phyloP scores from a whole-genome alignment of 2,888 invertebrate genomes.

The Polylopha cassiicola region DNA sequence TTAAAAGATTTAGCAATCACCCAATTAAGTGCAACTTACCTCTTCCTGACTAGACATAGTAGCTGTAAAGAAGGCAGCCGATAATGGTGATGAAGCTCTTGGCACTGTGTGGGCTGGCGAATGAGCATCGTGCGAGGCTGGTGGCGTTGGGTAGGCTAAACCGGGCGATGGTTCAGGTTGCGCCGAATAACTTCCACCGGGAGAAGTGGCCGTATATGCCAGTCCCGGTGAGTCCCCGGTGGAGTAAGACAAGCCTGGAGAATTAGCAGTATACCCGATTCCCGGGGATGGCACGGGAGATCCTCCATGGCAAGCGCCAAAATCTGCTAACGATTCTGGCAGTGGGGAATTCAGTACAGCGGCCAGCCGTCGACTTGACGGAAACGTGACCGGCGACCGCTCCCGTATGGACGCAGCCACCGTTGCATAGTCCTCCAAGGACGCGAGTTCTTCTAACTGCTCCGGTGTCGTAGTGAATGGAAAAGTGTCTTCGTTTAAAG shows the following conservation, averaged over 20 bases:
- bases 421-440: slow-evolving; percentile 79
- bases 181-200: slow-evolving; percentile 60
- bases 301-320: slow-evolving; percentile 85
- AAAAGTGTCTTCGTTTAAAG: slow-evolving; percentile 86
- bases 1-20: slow-evolving; percentile 1
- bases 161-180: slow-evolving; percentile 80
- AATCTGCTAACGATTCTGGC: slow-evolving; percentile 88
- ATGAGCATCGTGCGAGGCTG: slow-evolving; percentile 90
- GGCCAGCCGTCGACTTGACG: slow-evolving; percentile 84
- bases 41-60: slow-evolving; percentile 92
- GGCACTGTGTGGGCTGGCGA: slow-evolving; percentile 80
- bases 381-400: slow-evolving; percentile 75
- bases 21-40: slow-evolving; percentile 36
- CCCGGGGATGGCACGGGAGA: slow-evolving; percentile 74
- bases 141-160: slow-evolving; percentile 90
- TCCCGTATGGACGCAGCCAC: slow-evolving; percentile 77
- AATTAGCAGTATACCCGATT: slow-evolving; percentile 61
- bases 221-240: slow-evolving; percentile 76
- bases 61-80: slow-evolving; percentile 89
- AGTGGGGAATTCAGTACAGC: slow-evolving; percentile 86
- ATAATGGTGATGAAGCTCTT: slow-evolving; percentile 87
- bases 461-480: slow-evolving; percentile 80
- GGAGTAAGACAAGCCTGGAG: slow-evolving; percentile 86
- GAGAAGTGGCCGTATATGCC: slow-evolving; percentile 60
- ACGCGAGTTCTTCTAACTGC: slow-evolving; percentile 79